Evolutionary conservation across 1,140 invertebrate species (phyloP).

Genomic region (Homarus americanus): DNA sequence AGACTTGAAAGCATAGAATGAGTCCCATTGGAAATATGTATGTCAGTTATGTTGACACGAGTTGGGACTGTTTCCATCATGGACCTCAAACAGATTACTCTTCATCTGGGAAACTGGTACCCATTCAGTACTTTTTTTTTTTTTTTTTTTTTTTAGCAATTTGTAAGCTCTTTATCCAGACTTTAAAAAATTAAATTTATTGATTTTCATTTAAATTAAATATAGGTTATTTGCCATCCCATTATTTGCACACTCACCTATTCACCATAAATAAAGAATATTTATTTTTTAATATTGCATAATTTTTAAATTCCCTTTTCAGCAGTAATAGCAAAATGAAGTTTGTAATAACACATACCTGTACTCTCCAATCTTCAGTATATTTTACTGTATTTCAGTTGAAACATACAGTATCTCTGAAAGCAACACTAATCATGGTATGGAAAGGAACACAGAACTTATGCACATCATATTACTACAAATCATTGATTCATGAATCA

Average conservation of each 20-base stretch:
- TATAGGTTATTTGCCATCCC: slow-evolving; percentile 39
- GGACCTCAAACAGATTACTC: background rate
- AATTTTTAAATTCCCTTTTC: background rate
- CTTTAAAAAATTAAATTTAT: background rate
- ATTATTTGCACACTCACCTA: slow-evolving; percentile 23
- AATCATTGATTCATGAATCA: too few species aligned
- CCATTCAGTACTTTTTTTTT: too few species aligned
- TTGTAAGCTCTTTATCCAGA: background rate
- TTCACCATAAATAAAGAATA: slow-evolving; percentile 59
- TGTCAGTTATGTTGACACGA: background rate
- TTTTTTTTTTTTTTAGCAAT: too few species aligned
- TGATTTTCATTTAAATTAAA: slow-evolving; percentile 33
- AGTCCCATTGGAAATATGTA: background rate
- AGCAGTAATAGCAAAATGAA: too few species aligned
- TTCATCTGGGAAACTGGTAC: background rate
- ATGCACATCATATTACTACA: too few species aligned
- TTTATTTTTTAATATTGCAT: slow-evolving; percentile 37
- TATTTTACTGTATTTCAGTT: too few species aligned
- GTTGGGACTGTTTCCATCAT: background rate
- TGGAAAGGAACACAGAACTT: too few species aligned
- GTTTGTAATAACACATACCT: too few species aligned
- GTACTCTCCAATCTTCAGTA: too few species aligned
- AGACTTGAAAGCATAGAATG: background rate
- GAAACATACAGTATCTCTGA: too few species aligned
- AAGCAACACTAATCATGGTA: too few species aligned